These are phyloP conservation scores for Stichopus chloronotus DNA, from an alignment of 35 echinoderm and acorn worm species.

Conservation along the genomic window DNA sequence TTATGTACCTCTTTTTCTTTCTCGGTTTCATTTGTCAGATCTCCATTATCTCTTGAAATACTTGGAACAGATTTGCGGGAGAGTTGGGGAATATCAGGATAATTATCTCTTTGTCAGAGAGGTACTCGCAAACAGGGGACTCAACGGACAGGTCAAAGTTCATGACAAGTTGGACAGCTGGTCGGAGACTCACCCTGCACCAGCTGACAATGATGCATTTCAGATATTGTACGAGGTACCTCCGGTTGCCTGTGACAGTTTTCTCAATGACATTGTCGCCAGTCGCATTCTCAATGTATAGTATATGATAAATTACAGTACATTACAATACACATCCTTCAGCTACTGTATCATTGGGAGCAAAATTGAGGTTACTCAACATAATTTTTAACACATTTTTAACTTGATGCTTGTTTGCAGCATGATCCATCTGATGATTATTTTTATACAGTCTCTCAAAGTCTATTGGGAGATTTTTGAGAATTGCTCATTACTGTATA, in stretches of 20 bases:
- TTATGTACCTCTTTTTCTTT: no score
- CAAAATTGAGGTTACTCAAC: neutral
- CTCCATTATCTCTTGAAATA: slow-evolving; percentile 52
- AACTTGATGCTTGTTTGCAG: no score
- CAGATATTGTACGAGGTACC: slow-evolving; percentile 51
- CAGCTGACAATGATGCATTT: slow-evolving; percentile 46
- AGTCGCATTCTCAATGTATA: neutral
- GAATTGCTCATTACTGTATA: no score
- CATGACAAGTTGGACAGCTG: slow-evolving; percentile 22
- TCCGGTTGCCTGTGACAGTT: no score
- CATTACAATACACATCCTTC: neutral
- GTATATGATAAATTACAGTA: neutral
- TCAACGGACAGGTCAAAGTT: slow-evolving; percentile 41
- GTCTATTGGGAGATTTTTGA: no score
- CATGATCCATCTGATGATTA: no score
- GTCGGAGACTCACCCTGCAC: slow-evolving; percentile 1
- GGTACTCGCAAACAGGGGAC: slow-evolving; percentile 1
- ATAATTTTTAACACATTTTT: no score
- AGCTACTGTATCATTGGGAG: neutral
- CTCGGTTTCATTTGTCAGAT: neutral
- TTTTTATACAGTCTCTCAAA: no score
- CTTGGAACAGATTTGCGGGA: slow-evolving; percentile 51
- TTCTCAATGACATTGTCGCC: neutral
- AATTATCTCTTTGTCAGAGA: slow-evolving; percentile 47
- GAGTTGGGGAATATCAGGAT: slow-evolving; percentile 32